A percentile compares a stretch with the other conserved stretches of the same genome.
Conservation (phyloP, 2,797 vertebrate genomes). For the Hypotaenidia okinawae region DNA sequence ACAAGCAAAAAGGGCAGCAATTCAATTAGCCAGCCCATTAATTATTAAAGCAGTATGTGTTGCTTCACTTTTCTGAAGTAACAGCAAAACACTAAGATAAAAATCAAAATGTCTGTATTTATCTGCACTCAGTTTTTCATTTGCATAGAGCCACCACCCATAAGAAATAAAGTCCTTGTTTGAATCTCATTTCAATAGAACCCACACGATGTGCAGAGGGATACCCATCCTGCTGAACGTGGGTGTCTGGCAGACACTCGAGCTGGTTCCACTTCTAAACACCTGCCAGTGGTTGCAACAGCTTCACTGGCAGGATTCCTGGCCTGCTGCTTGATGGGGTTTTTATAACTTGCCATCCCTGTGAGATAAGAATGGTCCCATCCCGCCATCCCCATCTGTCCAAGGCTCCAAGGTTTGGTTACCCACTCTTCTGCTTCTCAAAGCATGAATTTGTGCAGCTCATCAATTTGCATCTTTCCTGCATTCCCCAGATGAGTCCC, state of each 20-base stretch:
- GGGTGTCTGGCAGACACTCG: not conserved
- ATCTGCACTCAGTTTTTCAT: not conserved
- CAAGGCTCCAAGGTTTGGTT: not conserved
- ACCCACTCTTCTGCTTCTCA: not conserved
- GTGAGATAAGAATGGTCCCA: not conserved
- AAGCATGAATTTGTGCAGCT: not conserved
- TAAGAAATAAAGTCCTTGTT: not conserved
- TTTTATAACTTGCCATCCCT: not conserved
- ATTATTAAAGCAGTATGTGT: not conserved
- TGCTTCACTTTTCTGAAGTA: not conserved
- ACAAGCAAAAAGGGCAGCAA: not conserved
- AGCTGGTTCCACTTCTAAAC: not conserved
- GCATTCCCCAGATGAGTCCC: fast-evolving
- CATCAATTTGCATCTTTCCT: not conserved
- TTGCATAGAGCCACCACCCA: not conserved
- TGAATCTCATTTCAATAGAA: not conserved
- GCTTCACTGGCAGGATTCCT: slow-evolving; percentile 4
- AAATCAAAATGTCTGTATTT: not conserved
- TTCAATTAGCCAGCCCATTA: not conserved
- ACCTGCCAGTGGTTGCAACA: not conserved
- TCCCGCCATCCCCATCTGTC: not conserved
- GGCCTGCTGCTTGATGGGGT: not conserved
- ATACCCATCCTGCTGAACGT: not conserved
- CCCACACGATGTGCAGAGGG: not conserved
- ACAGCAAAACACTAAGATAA: not conserved